Evolutionary conservation across 1,140 invertebrate genomes (phyloP).

Genomic region (Polyergus mexicanus): DNA sequence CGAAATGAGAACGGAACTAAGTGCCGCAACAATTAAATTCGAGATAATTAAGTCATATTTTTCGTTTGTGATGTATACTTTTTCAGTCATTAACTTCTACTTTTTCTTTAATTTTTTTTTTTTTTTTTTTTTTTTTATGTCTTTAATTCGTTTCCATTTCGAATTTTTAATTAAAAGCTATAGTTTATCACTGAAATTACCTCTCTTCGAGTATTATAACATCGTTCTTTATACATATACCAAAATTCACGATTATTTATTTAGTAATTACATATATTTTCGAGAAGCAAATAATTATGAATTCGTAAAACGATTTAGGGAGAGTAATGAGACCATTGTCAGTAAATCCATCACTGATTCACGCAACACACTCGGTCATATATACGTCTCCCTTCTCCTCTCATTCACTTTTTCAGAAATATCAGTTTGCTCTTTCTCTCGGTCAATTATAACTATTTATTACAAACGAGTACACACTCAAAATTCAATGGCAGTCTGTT

Average conservation of each 20-base stretch:
- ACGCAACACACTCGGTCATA: conserved; percentile 15
- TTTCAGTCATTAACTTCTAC: not conserved
- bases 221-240: not conserved
- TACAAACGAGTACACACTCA: conserved; percentile 69
- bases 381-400: conserved; percentile 18
- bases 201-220: not conserved
- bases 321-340: conserved; percentile 7
- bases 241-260: not conserved
- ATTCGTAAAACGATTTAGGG: conserved; percentile 6
- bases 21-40: conserved; percentile 1
- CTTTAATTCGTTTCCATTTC: conserved; percentile 17
- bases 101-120: not conserved
- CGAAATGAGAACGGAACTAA: conserved; percentile 12
- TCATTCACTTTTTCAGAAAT: conserved; percentile 13
- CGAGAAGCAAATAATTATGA: not conserved
- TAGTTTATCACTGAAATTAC: not conserved
- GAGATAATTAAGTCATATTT: not conserved
- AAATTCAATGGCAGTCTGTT: conserved; percentile 77
- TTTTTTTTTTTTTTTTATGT: not conserved
- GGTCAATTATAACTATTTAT: conserved; percentile 60
- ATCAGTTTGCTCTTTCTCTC: conserved; percentile 19
- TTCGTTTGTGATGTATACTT: not conserved
- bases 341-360: conserved; percentile 40
- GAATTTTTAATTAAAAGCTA: conserved; percentile 4
- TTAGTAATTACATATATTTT: conserved; percentile 8